A percentile compares a stretch with the other conserved stretches of the same genome.
phyloP scores from a whole-genome alignment of 2,113 vertebrate genomes.

The Melanerpes formicivorus region DNA sequence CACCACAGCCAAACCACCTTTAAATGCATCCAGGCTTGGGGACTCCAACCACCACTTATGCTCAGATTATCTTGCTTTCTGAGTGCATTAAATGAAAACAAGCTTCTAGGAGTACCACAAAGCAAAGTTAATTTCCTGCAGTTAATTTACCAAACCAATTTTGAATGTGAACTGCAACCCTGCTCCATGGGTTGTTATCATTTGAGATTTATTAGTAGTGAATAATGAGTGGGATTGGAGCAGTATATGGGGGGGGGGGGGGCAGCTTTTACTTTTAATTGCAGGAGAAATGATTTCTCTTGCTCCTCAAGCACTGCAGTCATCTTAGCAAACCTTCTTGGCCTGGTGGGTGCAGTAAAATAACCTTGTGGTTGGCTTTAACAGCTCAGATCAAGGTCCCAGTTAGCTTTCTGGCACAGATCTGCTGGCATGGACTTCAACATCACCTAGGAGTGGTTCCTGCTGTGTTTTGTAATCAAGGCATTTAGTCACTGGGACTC shows the following conservation, averaged over 20 bases:
- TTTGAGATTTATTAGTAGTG: not conserved
- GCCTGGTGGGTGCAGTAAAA: not conserved
- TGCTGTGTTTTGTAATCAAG: constrained; percentile 19
- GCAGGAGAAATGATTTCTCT: not conserved
- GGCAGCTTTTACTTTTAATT: not conserved
- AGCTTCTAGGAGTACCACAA: not conserved
- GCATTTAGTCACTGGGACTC: not conserved
- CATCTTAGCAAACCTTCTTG: not conserved
- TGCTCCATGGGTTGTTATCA: not conserved
- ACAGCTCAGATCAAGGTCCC: not conserved
- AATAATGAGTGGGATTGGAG: not conserved
- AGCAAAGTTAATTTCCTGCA: not conserved
- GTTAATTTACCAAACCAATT: not conserved
- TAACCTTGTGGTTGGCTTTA: not conserved
- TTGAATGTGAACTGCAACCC: not conserved
- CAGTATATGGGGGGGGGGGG: not conserved
- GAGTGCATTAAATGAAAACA: not conserved
- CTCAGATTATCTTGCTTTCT: not conserved
- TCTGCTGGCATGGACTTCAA: not conserved
- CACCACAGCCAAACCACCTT: too few relatives aligned
- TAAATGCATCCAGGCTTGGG: too few relatives aligned
- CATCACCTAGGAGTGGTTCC: not conserved
- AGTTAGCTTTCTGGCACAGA: not conserved
- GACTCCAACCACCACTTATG: not conserved
- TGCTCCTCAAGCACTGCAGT: not conserved